phyloP scores from a whole-genome alignment of 2,113 vertebrate species.

The Apodemus sylvaticus region DNA sequence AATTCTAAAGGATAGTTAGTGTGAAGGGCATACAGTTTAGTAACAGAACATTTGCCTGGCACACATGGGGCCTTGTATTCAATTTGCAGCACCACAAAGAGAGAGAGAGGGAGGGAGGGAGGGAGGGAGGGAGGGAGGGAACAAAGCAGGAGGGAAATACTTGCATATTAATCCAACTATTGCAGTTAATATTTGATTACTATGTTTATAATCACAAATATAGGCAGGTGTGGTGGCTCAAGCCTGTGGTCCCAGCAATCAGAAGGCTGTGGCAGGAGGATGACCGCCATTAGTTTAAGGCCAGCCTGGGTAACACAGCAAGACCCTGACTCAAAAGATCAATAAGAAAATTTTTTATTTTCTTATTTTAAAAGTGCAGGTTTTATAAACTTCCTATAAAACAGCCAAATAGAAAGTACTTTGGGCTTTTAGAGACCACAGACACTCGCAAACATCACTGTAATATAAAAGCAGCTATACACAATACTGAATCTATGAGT shows the following conservation, averaged over 20 bases:
- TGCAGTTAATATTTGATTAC: not conserved
- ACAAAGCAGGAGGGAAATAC: not conserved
- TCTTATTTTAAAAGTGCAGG: not conserved
- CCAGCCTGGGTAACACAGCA: not conserved
- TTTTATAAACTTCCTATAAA: not conserved
- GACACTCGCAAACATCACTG: not conserved
- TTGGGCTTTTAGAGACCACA: not conserved
- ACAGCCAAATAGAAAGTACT: not conserved
- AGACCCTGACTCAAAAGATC: not conserved
- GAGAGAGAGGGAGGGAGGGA: not conserved
- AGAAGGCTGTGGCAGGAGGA: not conserved
- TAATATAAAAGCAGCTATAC: not conserved
- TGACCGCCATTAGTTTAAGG: not conserved
- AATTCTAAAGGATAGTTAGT: not conserved
- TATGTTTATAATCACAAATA: conserved; percentile 10
- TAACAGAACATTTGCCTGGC: not conserved
- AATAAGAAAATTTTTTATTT: not conserved
- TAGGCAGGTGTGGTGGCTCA: not conserved
- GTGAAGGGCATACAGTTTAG: not conserved
- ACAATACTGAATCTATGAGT: not conserved
- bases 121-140: not conserved
- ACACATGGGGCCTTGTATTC: not conserved
- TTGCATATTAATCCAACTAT: not conserved
- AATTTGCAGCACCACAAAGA: not conserved
- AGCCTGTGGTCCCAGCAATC: not conserved